A percentile compares a stretch with the other conserved stretches of the same genome.
Conservation (phyloP, 1,140 invertebrate species). For the Drosophila parabipectinata region DNA sequence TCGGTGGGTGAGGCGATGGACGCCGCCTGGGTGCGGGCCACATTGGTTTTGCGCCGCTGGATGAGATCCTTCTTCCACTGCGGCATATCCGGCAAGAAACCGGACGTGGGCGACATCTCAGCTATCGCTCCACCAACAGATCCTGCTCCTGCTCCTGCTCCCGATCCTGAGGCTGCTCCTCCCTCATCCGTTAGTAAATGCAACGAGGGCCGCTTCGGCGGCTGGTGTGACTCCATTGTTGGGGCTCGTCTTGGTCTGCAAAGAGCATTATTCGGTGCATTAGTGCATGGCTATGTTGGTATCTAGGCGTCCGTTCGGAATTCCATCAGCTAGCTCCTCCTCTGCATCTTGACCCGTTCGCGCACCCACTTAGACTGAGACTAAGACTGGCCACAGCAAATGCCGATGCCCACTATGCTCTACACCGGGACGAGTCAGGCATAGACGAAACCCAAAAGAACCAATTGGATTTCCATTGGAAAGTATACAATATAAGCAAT, state of each 20-base stretch:
- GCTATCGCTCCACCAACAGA: neutral
- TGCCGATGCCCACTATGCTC: slow-evolving; percentile 28
- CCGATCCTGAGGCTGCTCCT: slow-evolving; percentile 3
- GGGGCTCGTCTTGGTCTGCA: slow-evolving; percentile 36
- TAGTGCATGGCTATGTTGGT: slow-evolving; percentile 37
- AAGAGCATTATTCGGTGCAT: slow-evolving; percentile 56
- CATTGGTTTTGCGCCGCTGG: slow-evolving; percentile 86
- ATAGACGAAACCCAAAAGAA: slow-evolving; percentile 28
- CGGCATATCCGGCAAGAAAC: slow-evolving; percentile 85
- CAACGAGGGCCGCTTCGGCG: slow-evolving; percentile 61
- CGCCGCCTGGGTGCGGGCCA: slow-evolving; percentile 73
- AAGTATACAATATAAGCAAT: neutral
- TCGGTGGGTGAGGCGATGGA: slow-evolving; percentile 40
- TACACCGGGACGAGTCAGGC: slow-evolving; percentile 14
- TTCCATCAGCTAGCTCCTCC: slow-evolving; percentile 8
- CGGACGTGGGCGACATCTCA: slow-evolving; percentile 52
- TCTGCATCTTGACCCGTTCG: slow-evolving; percentile 42
- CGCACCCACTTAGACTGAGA: slow-evolving; percentile 44
- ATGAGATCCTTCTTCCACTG: slow-evolving; percentile 91
- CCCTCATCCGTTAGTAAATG: slow-evolving; percentile 46
- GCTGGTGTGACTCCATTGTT: slow-evolving; percentile 48
- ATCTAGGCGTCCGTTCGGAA: neutral
- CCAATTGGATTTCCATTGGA: neutral
- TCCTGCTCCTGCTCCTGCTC: slow-evolving; percentile 8
- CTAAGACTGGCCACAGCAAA: slow-evolving; percentile 26